Base-by-base conservation (phyloP, 2,888 invertebrate genomes). In the Bursaphelenchus okinawaensis region DNA sequence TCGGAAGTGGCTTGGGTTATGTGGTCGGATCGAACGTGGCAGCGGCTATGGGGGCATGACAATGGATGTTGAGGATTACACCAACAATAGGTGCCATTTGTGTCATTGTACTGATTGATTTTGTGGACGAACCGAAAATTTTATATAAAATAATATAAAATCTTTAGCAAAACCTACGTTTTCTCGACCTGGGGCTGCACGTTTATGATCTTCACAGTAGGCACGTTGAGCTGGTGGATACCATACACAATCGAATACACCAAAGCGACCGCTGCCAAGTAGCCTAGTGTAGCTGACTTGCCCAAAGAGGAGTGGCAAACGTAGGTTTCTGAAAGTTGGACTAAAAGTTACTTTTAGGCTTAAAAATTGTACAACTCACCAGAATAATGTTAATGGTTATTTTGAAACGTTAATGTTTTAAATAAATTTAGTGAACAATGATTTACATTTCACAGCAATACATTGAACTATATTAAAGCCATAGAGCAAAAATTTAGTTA, bases 131-230 rank as follows among this genome's bases (percentile, higher is more conserved):
- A 51, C 75, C 78, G 22, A 74, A 74, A 64, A 8, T 65, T 24
- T 7, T 16, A 16, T 24, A 23, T 19, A 52, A 31, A 27, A 26
- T 55, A n/a, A 26, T 22, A 20, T 55, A n/a, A n/a, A 19, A 12
- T 2, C 26, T 74, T 64, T 62, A 80, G 91, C 84, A 88, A 88
- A 60, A 95, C 93, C 73, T 99, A 94, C 84, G 89, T 98, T 88
- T 86, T 92, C 75, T 91, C 93, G 0, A 91, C 94, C 1, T 86
- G 89, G 26, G 96, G 94, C 59, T 96, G 96, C 84, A 98, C 96
- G 0, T 93, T 93, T 83, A 95, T 98, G 16, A 91, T 95, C 7
- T 98, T 96, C 84, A 94, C 95, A 40, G 90, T 94, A n/a, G 98
- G 98, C 63, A 92, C 96, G 0, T 86, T 98, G 52, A 89, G 94